phyloP scores from a whole-genome alignment of 2,113 vertebrate genomes.

The Pangasianodon hypophthalmus region DNA sequence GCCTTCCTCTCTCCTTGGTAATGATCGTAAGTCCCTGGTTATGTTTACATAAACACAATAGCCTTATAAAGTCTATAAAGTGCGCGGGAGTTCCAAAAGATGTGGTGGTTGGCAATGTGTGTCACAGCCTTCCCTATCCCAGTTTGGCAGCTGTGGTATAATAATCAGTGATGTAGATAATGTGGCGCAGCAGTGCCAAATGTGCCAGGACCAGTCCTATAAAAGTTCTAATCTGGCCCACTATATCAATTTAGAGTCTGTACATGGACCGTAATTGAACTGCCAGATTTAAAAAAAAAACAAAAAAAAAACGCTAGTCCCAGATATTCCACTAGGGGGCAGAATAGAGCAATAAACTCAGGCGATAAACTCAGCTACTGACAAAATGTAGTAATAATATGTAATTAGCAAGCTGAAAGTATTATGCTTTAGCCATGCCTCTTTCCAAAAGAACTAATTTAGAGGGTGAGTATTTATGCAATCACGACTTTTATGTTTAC shows the following conservation, averaged over 20 bases:
- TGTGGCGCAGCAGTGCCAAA: no score
- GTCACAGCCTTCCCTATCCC: background rate
- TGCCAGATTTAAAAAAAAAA: no score
- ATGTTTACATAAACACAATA: background rate
- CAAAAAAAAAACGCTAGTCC: background rate
- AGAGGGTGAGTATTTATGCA: background rate
- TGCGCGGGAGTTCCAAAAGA: background rate
- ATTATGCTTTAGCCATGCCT: background rate
- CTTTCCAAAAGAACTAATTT: background rate
- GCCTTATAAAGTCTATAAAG: background rate
- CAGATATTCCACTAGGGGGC: background rate
- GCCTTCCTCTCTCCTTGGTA: background rate
- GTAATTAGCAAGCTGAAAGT: background rate
- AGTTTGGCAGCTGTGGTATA: background rate
- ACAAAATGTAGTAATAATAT: background rate
- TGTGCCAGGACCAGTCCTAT: no score
- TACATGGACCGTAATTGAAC: background rate
- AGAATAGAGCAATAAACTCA: background rate
- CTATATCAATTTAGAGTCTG: background rate
- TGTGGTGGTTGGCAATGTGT: background rate
- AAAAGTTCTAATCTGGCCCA: background rate
- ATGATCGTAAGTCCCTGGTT: background rate
- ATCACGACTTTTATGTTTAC: background rate
- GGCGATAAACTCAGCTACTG: no score
- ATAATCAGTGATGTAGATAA: background rate